These are phyloP conservation scores for Callaeas wilsoni DNA, from an alignment of 2,113 vertebrate genomes.

Conservation along the genomic window DNA sequence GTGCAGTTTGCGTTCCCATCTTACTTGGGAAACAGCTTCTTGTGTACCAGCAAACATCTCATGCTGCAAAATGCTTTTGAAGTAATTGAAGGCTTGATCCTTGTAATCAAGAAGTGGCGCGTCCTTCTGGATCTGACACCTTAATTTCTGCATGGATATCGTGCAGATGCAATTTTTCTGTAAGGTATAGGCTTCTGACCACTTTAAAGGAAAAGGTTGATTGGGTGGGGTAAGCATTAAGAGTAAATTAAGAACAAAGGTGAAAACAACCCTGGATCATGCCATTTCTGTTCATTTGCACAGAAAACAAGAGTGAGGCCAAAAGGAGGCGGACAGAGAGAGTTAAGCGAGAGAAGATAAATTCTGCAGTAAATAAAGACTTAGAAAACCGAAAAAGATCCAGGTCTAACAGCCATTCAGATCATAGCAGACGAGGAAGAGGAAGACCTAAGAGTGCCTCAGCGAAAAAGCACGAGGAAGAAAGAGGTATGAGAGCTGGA, in stretches of 20 bases:
- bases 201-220: background rate
- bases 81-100: background rate
- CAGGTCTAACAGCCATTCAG: slow-evolving; percentile 91
- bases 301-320: slow-evolving; percentile 89
- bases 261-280: slow-evolving; percentile 4
- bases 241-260: background rate
- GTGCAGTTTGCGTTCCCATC: background rate
- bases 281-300: slow-evolving; percentile 52
- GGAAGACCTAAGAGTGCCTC: slow-evolving; percentile 90
- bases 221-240: background rate
- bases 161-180: background rate
- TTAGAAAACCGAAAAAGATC: slow-evolving; percentile 91
- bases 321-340: slow-evolving; percentile 94
- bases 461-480: slow-evolving; percentile 93
- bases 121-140: background rate
- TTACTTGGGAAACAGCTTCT: background rate
- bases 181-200: background rate
- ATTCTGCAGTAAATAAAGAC: slow-evolving; percentile 83
- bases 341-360: slow-evolving; percentile 88
- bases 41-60: background rate
- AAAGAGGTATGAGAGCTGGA: slow-evolving; percentile 82
- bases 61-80: background rate
- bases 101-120: background rate
- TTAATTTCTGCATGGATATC: background rate
- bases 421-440: slow-evolving; percentile 89